Base-by-base conservation (phyloP, 1,140 invertebrate species). In the Drosophila lacteicornis region DNA sequence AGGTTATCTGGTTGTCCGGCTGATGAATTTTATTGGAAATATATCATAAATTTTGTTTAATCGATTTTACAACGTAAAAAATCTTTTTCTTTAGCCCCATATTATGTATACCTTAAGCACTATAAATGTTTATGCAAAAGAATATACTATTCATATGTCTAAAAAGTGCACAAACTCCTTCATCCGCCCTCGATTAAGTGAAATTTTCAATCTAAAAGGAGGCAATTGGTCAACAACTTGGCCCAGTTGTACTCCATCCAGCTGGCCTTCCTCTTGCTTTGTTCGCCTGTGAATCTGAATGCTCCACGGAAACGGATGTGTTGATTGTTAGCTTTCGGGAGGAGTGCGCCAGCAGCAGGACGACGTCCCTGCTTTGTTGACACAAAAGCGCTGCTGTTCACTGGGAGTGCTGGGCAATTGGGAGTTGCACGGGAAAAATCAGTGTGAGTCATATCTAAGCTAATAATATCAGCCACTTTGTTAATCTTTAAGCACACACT, bases 301-400 rank as follows among this genome's bases (percentile, higher is more conserved):
- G 60, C 67, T 43, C 59, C 42, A 43, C 80, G 85, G 85, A 78
- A 90, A 60, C 81, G 81, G 86, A 90, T 85, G 81, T 76, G 81
- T 75, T 78, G 79, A 82, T 79, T 90, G 81, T 68, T 74, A 62
- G 62, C 77, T 68, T 60, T 68, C 49, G 68, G 45, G 50, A 22
- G 49, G 66, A 55, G 46, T 7, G 15, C 63, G 46, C 40, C 63
- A 79, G 56, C 63, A 79, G 60, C 78, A 68, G 53, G 71, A 46
- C 38, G 36, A 33, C 25, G 47, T 56, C 33, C 70, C 73, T 60
- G 58, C 71, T 56, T 80, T 83, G 84, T 83, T 70, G 73, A 57
- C 66, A 47, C 57, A 66, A 66, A 47, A 69, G 36, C 38, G 62
- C 58, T 56, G 42, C 61, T 71, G 75, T 61, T 66, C 65, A 59